These are phyloP conservation scores for Melanotaenia pygmaea DNA, from an alignment of 2,797 vertebrate genomes.

Conservation along the genomic window DNA sequence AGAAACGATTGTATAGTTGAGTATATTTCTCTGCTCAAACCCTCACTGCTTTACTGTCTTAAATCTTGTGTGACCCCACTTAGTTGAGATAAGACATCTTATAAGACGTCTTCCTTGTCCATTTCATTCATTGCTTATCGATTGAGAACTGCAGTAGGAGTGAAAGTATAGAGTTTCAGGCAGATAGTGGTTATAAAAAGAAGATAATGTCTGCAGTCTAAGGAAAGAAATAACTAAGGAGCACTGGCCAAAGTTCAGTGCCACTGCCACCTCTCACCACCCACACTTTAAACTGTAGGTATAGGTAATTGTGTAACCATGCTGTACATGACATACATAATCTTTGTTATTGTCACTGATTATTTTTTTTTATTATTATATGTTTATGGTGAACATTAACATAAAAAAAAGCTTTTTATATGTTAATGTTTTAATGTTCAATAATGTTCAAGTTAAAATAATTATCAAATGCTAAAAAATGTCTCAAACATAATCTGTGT, in stretches of 20 bases:
- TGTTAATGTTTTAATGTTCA: neutral
- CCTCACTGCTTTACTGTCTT: constrained; percentile 22
- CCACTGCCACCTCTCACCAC: constrained; percentile 28
- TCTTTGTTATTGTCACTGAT: neutral
- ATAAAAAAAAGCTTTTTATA: neutral
- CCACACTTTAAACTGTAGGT: constrained; percentile 44
- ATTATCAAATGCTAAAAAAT: neutral
- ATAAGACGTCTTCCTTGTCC: constrained; percentile 11
- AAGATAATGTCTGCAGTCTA: constrained; percentile 35
- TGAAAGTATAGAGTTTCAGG: constrained; percentile 16
- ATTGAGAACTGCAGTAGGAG: constrained; percentile 25
- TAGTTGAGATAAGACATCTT: constrained; percentile 36
- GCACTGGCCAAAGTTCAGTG: constrained; percentile 28
- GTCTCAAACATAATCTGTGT: neutral
- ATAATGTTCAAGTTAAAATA: neutral
- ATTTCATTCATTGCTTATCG: constrained; percentile 45
- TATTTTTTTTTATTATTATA: neutral
- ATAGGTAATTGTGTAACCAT: constrained; percentile 23
- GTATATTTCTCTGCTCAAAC: constrained; percentile 16
- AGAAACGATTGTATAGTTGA: no score
- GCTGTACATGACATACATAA: neutral
- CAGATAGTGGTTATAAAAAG: constrained; percentile 13
- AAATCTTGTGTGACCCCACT: constrained; percentile 21
- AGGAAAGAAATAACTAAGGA: constrained; percentile 27
- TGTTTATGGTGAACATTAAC: no score